Evolutionary conservation across 2,113 vertebrate species (phyloP), one percentile per base, ranked within the genome.

Genomic region (Tachuris rubrigastra): DNA sequence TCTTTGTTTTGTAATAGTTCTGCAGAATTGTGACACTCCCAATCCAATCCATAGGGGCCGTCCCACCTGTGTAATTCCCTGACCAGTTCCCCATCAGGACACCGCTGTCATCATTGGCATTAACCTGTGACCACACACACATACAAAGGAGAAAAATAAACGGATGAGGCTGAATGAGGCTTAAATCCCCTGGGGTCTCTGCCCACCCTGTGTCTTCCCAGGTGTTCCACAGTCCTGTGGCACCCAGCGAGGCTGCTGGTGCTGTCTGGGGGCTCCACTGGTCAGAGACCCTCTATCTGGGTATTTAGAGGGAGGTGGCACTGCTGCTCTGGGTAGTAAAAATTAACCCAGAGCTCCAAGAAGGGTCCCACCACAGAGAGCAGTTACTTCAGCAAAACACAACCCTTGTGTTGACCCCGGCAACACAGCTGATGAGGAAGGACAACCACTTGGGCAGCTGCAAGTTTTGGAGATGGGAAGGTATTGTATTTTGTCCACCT

Each of bases 31-130:
- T 42, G 6, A 87, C 92, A 1, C 98, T 98, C 69, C 98, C 97
- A 0, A 94, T 96, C 97, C 98, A 98, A 17, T 93, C 67, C 44
- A 72, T 8, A 2, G 97, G 98, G 21, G 96, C 37, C 1, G 93
- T 96, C n/a, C 97, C 97, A 0, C 9, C 39, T 6, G 3, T 0
- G 15, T 98, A 98, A 8, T 83, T 73, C 39, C 97, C 97, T 25
- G 96, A 95, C 98, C 97, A 98, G 84, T 93, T 97, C 30, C 96
- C 96, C 13, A 93, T 0, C 47, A 98, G 65, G 30, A 98, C 96
- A 21, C 97, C 98, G 0, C 0, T 71, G 56, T 98, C 97, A 56
- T 98, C 95, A 0, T 97, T 91, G 74, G 83, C 37, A 27, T 98
- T 98, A 28, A 98, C 95, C 98, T 98, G 91, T 35, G 47, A 71